Percentiles rank a stretch among this genome's conserved stretches.
phyloP scores from a whole-genome alignment of 2,113 vertebrate species.

The Tachycineta bicolor region DNA sequence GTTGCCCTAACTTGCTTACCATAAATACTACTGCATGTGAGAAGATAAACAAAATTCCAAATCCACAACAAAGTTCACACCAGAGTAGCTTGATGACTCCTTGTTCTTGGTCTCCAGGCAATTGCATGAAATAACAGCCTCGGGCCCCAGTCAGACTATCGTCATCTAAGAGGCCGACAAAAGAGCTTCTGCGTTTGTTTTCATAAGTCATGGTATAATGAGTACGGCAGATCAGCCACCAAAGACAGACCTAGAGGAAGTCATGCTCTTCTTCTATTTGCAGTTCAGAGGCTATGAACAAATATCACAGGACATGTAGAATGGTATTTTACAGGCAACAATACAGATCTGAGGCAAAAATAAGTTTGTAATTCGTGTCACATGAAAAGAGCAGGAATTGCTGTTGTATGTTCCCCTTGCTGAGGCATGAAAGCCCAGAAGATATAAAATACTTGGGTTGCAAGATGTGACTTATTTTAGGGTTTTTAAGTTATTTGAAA shows the following conservation, averaged over 20 bases:
- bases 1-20: background rate
- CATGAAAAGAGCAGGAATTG: background rate
- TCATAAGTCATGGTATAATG: accelerated
- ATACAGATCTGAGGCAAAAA: background rate
- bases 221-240: background rate
- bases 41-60: background rate
- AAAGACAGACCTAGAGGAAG: background rate
- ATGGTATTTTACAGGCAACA: background rate
- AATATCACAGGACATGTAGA: background rate
- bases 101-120: background rate
- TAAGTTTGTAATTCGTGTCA: background rate
- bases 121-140: background rate
- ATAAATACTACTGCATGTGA: background rate
- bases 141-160: accelerated
- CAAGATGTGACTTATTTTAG: background rate
- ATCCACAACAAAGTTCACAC: background rate
- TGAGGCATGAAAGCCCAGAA: background rate
- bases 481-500: background rate
- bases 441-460: background rate
- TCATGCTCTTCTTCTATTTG: background rate
- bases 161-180: accelerated
- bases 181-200: background rate
- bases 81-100: background rate
- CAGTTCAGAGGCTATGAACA: background rate
- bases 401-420: background rate